Base-by-base conservation (phyloP, 2,888 invertebrate genomes). In the Isoperla grammatica region DNA sequence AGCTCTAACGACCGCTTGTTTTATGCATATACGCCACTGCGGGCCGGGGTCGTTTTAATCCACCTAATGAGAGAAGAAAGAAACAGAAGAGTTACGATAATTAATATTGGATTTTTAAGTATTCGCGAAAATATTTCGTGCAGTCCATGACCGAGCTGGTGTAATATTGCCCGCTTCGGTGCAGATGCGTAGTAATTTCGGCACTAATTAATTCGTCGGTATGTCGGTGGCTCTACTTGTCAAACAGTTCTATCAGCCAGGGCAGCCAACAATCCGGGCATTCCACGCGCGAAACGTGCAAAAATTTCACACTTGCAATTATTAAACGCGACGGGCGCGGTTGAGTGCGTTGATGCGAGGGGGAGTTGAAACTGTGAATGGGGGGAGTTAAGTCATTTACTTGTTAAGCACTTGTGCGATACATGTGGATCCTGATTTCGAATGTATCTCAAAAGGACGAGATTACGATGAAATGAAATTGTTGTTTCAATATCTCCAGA, bases 31-130 rank as follows among this genome's bases (percentile, higher is more conserved):
- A 15, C 23, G 29, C 29, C 35, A 50, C 49, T 50, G 22, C 35
- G 22, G 29, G 29, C 29, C 2, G 15, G 2, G n/a, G 29, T 29
- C 11, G 13, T 23, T 29, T 50, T 23, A 12, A 50, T 50, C 49
- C 22, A 3, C 23, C 6, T 50, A 35, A 50, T 50, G 35, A 50
- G 29, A 50, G 29, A 50, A 23, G 29, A 50, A 46, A 46, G 22
- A 46, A 46, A 22, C 20, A 46, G 22, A 50, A 50, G 22, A 50
- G n/a, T 29, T 50, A 50, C 49, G 49, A 50, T 50, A 50, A 35
- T 50, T 23, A 50, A 50, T 50, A 50, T 50, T 50, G 49, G 49
- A 50, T 50, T 50, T 50, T 50, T 50, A 46, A 50, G 35, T 17
- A 35, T 50, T 13, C 29, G 49, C 15, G 12, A 29, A 50, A 23